phyloP scores from a whole-genome alignment of 1,140 invertebrate genomes.

The Portunus trituberculatus region DNA sequence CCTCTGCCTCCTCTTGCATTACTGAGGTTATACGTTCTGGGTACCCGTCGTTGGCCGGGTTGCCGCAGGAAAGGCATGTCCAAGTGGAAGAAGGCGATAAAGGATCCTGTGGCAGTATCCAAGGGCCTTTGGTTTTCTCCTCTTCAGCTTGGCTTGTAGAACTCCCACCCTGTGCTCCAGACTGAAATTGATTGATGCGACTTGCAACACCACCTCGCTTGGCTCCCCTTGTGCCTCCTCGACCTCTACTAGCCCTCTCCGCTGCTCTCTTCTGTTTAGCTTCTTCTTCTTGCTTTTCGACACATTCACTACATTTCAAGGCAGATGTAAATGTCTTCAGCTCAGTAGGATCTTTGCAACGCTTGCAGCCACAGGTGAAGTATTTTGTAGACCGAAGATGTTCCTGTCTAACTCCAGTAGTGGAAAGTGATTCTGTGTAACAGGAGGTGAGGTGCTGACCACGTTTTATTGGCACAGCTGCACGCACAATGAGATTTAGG shows the following conservation, averaged over 20 bases:
- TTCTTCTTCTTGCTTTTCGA: conserved; percentile 65
- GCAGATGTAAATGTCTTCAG: conserved; percentile 88
- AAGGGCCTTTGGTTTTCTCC: conserved; percentile 35
- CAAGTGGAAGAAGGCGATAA: conserved; percentile 80
- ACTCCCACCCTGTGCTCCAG: background rate
- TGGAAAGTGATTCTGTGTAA: conserved; percentile 88
- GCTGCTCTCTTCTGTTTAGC: conserved; percentile 43
- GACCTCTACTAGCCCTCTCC: conserved; percentile 78
- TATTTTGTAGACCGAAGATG: conserved; percentile 87
- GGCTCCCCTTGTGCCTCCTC: background rate
- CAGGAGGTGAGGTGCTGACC: conserved; percentile 86
- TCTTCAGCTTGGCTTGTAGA: background rate
- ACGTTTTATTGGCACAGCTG: conserved; percentile 83
- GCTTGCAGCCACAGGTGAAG: conserved; percentile 87
- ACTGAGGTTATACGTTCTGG: conserved; percentile 85
- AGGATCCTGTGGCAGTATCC: conserved; percentile 71
- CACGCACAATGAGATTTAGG: conserved; percentile 86
- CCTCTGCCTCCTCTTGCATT: conserved; percentile 88
- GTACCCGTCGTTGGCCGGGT: conserved; percentile 82
- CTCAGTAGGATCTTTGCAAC: conserved; percentile 89
- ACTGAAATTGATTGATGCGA: conserved; percentile 50
- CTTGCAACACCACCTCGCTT: conserved; percentile 56
- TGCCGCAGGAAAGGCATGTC: conserved; percentile 85
- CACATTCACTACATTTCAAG: conserved; percentile 85
- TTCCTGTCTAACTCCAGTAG: conserved; percentile 86